Conservation (phyloP, 2,888 invertebrate genomes). For the Anticlea derivata region DNA sequence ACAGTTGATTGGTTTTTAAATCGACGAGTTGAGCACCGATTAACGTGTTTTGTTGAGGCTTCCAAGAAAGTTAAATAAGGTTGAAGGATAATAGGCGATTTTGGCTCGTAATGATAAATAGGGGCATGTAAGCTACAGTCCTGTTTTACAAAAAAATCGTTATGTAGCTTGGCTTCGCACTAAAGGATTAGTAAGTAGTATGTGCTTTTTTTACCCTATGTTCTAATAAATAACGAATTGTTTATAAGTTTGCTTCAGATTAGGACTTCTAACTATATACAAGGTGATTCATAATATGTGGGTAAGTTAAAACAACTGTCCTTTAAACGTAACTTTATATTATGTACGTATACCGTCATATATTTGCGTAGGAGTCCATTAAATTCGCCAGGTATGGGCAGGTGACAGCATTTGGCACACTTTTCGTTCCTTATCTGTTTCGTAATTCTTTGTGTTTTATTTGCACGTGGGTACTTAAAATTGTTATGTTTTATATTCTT, state of each 20-base stretch:
- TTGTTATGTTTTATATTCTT: too few relatives aligned
- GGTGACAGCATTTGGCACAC: conserved; percentile 39
- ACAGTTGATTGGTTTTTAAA: conserved; percentile 34
- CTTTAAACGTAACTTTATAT: conserved; percentile 3
- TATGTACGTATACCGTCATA: conserved; percentile 23
- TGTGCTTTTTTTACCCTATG: too few relatives aligned
- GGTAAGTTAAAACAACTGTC: too few relatives aligned
- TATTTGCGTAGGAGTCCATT: conserved; percentile 45
- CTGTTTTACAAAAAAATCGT: too few relatives aligned
- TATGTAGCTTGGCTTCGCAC: too few relatives aligned
- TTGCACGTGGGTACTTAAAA: too few relatives aligned
- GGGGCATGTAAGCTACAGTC: neutral
- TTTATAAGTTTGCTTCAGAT: too few relatives aligned
- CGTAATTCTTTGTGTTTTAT: conserved; percentile 39
- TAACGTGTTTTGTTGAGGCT: conserved; percentile 49
- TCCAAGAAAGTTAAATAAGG: conserved; percentile 34
- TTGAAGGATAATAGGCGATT: neutral
- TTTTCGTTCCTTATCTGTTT: conserved; percentile 37
- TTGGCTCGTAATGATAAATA: neutral
- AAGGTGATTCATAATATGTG: too few relatives aligned
- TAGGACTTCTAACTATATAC: too few relatives aligned
- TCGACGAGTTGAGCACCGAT: conserved; percentile 29
- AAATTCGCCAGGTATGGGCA: conserved; percentile 33
- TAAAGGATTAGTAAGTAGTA: too few relatives aligned
- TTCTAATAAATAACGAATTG: too few relatives aligned